Evolutionary conservation across 2,888 invertebrate species (phyloP).

Genomic region (Lumbricus terrestris): DNA sequence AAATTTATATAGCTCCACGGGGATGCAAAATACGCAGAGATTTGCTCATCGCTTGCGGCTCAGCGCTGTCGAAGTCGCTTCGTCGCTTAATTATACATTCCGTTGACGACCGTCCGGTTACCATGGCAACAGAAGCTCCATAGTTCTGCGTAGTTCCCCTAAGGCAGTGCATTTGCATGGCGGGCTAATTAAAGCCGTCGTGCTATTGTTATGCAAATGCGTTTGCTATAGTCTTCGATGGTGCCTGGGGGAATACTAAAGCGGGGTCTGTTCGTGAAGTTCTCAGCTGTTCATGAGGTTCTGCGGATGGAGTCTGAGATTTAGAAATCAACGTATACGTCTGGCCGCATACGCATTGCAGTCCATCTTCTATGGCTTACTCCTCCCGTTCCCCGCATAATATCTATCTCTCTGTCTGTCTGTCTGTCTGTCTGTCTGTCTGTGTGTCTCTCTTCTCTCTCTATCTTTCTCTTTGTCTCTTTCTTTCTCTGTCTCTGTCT

Average conservation of each 20-base stretch:
- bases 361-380: neutral
- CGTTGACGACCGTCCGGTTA: neutral
- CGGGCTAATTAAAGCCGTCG: constrained; percentile 3
- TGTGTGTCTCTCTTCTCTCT: neutral
- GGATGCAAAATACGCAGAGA: neutral
- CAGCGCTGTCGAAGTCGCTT: neutral
- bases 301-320: neutral
- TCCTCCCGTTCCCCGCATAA: neutral
- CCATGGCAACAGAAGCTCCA: neutral
- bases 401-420: neutral
- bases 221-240: neutral
- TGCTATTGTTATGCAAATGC: constrained; percentile 3
- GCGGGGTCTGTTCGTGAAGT: neutral
- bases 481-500: neutral
- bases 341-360: neutral
- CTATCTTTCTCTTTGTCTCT: neutral
- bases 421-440: neutral
- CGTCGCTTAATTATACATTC: neutral
- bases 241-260: neutral
- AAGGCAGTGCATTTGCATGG: neutral
- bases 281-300: neutral
- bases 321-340: neutral
- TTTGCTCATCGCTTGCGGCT: neutral
- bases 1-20: neutral
- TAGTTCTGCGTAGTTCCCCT: neutral